phyloP scores from a whole-genome alignment of 2,113 vertebrate species.

The Pterocles orientalis region DNA sequence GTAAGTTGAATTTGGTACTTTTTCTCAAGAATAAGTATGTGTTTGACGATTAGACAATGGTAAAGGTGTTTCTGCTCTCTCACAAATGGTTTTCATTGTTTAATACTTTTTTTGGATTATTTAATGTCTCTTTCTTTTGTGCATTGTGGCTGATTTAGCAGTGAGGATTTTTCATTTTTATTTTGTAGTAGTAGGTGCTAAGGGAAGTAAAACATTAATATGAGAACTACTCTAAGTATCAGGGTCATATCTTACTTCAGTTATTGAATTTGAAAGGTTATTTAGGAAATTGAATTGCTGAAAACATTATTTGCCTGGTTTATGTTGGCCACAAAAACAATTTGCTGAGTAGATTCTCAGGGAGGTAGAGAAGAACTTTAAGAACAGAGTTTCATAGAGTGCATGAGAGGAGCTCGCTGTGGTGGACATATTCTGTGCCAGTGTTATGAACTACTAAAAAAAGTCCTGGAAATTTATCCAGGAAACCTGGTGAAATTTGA shows the following conservation, averaged over 20 bases:
- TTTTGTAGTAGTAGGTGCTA: neutral
- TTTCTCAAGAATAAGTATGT: conserved; percentile 23
- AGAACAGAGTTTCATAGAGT: neutral
- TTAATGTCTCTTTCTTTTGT: neutral
- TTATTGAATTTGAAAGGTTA: neutral
- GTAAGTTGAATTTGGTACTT: conserved; percentile 17
- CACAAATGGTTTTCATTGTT: neutral
- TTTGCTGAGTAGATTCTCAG: neutral
- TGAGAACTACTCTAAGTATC: neutral
- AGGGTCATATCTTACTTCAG: neutral
- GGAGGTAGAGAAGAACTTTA: neutral
- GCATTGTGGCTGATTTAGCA: neutral
- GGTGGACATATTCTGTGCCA: neutral
- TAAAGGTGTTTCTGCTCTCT: conserved; percentile 18
- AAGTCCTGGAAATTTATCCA: neutral
- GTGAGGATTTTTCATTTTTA: neutral
- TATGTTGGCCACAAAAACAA: neutral
- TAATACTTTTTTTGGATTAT: neutral
- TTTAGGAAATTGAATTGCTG: neutral
- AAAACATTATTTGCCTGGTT: neutral
- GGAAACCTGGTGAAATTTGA: neutral
- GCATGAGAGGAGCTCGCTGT: neutral
- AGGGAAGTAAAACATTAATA: neutral
- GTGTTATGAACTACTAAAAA: neutral
- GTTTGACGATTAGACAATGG: neutral